Conservation (phyloP, 37 sponge, comb jelly and placozoan species). For the Eunapius fragilis region DNA sequence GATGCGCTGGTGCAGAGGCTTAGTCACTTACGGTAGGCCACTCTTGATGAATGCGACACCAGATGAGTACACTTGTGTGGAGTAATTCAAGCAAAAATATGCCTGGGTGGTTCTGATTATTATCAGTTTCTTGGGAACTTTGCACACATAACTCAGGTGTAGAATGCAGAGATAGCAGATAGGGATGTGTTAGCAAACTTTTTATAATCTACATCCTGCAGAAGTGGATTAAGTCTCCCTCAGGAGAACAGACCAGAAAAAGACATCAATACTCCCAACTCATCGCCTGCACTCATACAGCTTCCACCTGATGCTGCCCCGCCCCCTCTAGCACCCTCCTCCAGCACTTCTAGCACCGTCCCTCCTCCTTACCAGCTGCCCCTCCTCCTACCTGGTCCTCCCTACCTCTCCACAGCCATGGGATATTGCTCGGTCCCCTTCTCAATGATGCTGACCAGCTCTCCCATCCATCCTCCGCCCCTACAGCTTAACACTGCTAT, state of each 20-base stretch:
- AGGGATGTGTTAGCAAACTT: too few relatives aligned
- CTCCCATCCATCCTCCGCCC: neutral
- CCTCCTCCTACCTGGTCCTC: neutral
- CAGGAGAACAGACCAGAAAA: neutral
- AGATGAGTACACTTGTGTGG: neutral
- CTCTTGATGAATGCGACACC: neutral
- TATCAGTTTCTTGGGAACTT: too few relatives aligned
- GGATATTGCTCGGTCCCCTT: neutral
- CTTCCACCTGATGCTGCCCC: neutral
- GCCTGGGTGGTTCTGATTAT: too few relatives aligned
- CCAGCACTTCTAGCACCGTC: neutral
- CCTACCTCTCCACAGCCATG: neutral
- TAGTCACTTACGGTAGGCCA: conserved; percentile 30
- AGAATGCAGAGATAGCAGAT: too few relatives aligned
- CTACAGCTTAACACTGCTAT: neutral
- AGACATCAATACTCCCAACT: neutral
- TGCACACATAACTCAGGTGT: too few relatives aligned
- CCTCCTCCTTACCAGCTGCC: neutral
- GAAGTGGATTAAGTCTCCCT: neutral
- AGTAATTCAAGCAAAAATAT: too few relatives aligned
- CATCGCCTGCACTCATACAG: neutral
- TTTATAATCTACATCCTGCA: neutral
- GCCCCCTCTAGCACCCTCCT: neutral
- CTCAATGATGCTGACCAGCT: neutral
- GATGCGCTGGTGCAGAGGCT: conserved; percentile 21